Conservation (phyloP, 2,888 invertebrate species). For the Gastracanthus pulcherrimus region DNA sequence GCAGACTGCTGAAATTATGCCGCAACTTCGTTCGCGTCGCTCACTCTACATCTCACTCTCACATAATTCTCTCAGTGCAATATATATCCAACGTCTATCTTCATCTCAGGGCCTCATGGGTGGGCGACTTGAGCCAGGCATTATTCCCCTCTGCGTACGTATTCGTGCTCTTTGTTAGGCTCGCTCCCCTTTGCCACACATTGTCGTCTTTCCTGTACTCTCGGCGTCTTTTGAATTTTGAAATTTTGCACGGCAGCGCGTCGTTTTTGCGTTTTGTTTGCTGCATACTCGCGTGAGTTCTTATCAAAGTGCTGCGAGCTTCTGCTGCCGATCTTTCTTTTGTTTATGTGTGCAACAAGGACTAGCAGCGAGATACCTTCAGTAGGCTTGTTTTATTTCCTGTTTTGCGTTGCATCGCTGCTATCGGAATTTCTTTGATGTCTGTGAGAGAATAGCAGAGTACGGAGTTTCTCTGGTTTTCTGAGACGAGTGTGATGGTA, state of each 20-base stretch:
- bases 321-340: too few relatives aligned
- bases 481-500: too few relatives aligned
- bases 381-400: not conserved
- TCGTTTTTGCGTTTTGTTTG: too few relatives aligned
- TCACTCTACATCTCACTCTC: too few relatives aligned
- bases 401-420: not conserved
- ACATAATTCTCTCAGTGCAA: not conserved
- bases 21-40: not conserved
- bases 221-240: too few relatives aligned
- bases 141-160: not conserved
- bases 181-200: not conserved
- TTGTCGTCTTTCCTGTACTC: not conserved
- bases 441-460: not conserved
- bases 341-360: not conserved
- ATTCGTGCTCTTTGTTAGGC: not conserved
- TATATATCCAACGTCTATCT: not conserved
- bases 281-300: too few relatives aligned
- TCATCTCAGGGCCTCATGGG: not conserved
- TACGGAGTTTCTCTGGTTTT: not conserved
- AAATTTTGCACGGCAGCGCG: too few relatives aligned
- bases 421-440: not conserved
- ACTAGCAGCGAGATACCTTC: not conserved
- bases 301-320: not conserved
- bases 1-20: not conserved
- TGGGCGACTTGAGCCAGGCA: too few relatives aligned